A percentile compares a stretch with the other conserved stretches of the same genome.
Evolutionary conservation across 53 echinoderm and acorn worm genomes (phyloP).

Genomic region (Hippasteria phrygiana): DNA sequence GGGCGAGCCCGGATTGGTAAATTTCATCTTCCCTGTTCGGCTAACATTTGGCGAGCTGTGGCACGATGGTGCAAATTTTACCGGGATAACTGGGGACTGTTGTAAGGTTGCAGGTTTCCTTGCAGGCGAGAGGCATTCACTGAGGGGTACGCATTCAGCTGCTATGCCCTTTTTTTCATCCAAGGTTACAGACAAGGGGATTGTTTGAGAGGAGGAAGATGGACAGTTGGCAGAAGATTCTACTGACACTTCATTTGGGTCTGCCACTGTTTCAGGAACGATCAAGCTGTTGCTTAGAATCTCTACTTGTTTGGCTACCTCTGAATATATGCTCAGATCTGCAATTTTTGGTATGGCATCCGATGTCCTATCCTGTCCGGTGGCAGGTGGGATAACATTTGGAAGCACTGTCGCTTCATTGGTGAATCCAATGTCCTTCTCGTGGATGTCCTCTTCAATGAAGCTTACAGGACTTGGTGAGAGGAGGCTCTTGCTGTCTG

Average conservation of each 20-base stretch:
- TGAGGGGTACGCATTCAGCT: neutral
- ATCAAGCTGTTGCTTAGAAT: slow-evolving; percentile 39
- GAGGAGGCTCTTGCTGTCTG: slow-evolving; percentile 35
- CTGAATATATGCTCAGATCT: neutral
- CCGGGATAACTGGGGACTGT: slow-evolving; percentile 70
- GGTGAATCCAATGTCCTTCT: neutral
- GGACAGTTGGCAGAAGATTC: neutral
- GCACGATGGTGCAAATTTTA: slow-evolving; percentile 70
- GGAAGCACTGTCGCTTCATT: neutral
- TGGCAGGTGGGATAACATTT: slow-evolving; percentile 31
- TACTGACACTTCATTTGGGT: neutral
- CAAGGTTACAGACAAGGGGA: neutral
- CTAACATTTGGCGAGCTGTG: slow-evolving; percentile 71
- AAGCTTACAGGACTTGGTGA: slow-evolving; percentile 45
- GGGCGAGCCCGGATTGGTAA: slow-evolving; percentile 25
- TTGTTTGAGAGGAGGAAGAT: neutral
- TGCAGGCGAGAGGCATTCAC: neutral
- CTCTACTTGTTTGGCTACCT: slow-evolving; percentile 20
- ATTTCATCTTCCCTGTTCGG: neutral
- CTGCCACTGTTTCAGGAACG: slow-evolving; percentile 7
- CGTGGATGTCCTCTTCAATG: slow-evolving; percentile 22
- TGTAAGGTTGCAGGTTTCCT: neutral
- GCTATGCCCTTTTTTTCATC: neutral
- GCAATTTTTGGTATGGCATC: neutral
- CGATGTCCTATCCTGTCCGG: neutral